Percentiles rank a stretch among this genome's conserved stretches.
phyloP scores from a whole-genome alignment of 2,888 invertebrate genomes.

The Sisyra nigra region DNA sequence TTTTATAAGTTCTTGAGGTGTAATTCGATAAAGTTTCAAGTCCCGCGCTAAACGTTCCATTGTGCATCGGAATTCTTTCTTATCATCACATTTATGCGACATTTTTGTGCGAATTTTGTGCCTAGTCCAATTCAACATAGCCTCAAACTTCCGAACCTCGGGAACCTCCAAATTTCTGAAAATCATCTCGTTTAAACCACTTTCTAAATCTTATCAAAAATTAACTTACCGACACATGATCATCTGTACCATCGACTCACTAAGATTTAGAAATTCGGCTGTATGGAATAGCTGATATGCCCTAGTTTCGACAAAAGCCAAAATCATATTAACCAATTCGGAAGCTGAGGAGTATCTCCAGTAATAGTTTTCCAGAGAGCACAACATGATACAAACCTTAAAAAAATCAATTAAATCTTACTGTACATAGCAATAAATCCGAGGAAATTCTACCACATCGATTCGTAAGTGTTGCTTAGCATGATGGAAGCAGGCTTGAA shows the following conservation, averaged over 20 bases:
- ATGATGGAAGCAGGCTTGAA: slow-evolving; percentile 91
- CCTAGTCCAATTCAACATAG: slow-evolving; percentile 82
- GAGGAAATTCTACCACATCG: slow-evolving; percentile 72
- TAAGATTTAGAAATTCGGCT: slow-evolving; percentile 69
- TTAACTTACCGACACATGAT: slow-evolving; percentile 61
- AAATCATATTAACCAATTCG: slow-evolving; percentile 85
- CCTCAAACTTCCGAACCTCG: slow-evolving; percentile 83
- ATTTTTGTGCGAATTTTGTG: slow-evolving; percentile 67
- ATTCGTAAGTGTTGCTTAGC: slow-evolving; percentile 86
- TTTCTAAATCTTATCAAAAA: too few relatives aligned
- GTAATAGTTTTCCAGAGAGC: slow-evolving; percentile 84
- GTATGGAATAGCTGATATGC: slow-evolving; percentile 74
- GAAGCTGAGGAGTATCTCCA: slow-evolving; percentile 92
- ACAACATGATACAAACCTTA: slow-evolving; percentile 80
- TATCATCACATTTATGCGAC: slow-evolving; percentile 67
- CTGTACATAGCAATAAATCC: not conserved
- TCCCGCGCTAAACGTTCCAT: slow-evolving; percentile 85
- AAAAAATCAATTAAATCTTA: slow-evolving; percentile 13
- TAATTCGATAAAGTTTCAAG: slow-evolving; percentile 76
- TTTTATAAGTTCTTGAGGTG: slow-evolving; percentile 84
- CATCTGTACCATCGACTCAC: slow-evolving; percentile 91
- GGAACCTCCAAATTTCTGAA: slow-evolving; percentile 71
- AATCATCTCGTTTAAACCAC: too few relatives aligned
- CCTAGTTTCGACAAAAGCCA: slow-evolving; percentile 76
- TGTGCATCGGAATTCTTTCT: slow-evolving; percentile 79